Evolutionary conservation across 1,140 invertebrate species (phyloP), one percentile per base, ranked within the genome.

Genomic region (Cotesia chilonis): DNA sequence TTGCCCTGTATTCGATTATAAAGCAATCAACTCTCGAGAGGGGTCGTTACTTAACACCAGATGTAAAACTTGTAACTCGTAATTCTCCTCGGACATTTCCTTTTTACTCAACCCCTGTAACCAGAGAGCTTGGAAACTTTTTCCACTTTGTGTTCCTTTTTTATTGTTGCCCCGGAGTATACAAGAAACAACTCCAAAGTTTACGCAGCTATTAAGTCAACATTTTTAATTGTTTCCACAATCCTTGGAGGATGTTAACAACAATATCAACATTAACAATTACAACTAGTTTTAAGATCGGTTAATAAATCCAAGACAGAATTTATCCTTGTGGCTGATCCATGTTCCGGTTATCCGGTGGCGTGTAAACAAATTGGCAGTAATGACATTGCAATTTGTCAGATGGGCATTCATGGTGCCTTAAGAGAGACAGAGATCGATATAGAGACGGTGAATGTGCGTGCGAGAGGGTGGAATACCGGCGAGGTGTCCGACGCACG

Each of bases 361-460:
- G 76, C 80, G 73, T 82, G 80, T 82, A 84, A 85, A 84, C 82
- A 86, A 85, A 86, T 84, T 82, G 81, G 81, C 79, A 81, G 80
- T 84, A 84, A 84, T 84, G 82, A 84, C 79, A 77, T 80, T 78
- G 81, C 82, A 82, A 84, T 85, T 83, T 85, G 81, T 86, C 83
- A 83, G 81, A 81, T 80, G 71, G 79, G n/a, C 70, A 72, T 72
- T 64, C 54, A 72, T 52, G 57, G 63, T 55, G 47, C 7, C 10
- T 6, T 47, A 20, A 68, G 20, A 68, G 28, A 54, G 51, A 20
- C 7, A 61, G 59, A 7, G 20, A 20, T 20, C 17, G 12, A 61
- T 61, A 5, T 28, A 36, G 37, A 36, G 14, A 36, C n/a, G 35
- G 28, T 37, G 60, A 63, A 60, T 72, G 52, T 41, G 55, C 14